These are phyloP conservation scores for Spondyliosoma cantharus DNA, from an alignment of 2,797 vertebrate genomes.

Conservation along the genomic window DNA sequence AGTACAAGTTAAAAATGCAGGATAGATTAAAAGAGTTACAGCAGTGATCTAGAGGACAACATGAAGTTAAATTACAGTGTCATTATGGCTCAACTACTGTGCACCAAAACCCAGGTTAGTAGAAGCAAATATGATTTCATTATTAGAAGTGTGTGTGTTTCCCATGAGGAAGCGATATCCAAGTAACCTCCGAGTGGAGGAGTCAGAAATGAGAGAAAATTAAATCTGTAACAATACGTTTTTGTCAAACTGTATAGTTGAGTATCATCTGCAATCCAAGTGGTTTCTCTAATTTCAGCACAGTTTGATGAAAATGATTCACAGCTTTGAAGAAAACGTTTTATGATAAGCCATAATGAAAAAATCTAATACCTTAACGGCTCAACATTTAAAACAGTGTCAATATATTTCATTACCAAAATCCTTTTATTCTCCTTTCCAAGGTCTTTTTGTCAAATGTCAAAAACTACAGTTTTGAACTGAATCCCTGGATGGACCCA, in stretches of 20 bases:
- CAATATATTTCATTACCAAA: neutral
- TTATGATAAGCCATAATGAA: neutral
- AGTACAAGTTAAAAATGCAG: neutral
- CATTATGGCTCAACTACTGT: neutral
- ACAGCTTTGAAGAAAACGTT: neutral
- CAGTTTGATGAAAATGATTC: neutral
- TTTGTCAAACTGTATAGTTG: neutral
- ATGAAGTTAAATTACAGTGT: neutral
- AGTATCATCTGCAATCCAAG: neutral
- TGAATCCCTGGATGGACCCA: neutral
- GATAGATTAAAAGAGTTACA: neutral
- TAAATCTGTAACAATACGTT: neutral
- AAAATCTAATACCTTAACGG: accelerated
- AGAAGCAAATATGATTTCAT: neutral
- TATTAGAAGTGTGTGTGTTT: neutral
- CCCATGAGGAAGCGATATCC: neutral
- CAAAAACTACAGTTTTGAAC: neutral
- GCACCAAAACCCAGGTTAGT: neutral
- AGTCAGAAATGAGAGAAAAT: neutral
- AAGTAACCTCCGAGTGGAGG: neutral
- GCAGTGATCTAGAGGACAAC: neutral
- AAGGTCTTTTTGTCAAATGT: neutral
- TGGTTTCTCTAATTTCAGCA: neutral
- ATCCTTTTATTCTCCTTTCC: neutral
- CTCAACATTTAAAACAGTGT: neutral